Evolutionary conservation across 2,113 vertebrate genomes (phyloP).

Genomic region (Conger conger): DNA sequence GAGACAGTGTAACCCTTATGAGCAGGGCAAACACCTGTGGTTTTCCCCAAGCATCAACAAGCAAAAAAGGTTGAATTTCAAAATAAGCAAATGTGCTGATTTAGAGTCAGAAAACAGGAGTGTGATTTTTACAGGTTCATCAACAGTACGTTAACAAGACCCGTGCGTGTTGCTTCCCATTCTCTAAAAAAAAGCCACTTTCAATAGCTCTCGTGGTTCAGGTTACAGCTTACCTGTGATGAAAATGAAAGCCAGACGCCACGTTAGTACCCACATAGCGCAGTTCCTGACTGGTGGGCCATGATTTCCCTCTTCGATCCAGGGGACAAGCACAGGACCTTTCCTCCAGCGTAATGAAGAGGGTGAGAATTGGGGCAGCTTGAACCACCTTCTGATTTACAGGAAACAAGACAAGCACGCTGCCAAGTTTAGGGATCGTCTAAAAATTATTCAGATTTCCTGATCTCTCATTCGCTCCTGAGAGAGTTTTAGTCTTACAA

Average conservation of each 20-base stretch:
- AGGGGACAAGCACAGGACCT: neutral
- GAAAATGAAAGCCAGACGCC: neutral
- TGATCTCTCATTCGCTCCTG: neutral
- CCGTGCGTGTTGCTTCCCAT: too few relatives aligned
- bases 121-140: too few relatives aligned
- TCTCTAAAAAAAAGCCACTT: neutral
- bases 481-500: too few relatives aligned
- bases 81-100: too few relatives aligned
- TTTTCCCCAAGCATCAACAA: too few relatives aligned
- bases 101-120: too few relatives aligned
- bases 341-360: neutral
- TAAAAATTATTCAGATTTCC: neutral
- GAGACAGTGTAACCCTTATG: too few relatives aligned
- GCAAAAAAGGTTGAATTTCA: too few relatives aligned
- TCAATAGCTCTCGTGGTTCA: neutral
- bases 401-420: neutral
- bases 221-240: conserved; percentile 5
- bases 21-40: too few relatives aligned
- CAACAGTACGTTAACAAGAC: too few relatives aligned
- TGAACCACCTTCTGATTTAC: neutral
- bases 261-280: neutral
- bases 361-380: neutral
- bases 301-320: neutral
- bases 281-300: neutral
- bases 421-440: neutral